Conservation (phyloP, 2,797 vertebrate species). For the Orestias chungarensis region DNA sequence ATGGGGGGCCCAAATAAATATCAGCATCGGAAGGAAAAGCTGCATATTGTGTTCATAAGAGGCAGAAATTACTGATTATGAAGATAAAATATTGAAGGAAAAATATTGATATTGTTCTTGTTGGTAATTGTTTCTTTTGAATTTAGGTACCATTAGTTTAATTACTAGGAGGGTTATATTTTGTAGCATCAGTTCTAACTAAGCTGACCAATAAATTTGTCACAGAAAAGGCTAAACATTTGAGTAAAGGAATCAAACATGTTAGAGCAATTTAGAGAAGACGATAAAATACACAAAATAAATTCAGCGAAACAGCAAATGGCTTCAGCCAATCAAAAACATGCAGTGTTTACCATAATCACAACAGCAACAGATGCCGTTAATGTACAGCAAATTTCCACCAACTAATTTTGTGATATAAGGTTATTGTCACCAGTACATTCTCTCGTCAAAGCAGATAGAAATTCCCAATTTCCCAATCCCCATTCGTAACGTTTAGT, state of each 20-base stretch:
- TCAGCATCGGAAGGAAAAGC: conserved; percentile 41
- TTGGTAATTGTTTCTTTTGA: neutral
- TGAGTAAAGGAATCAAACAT: neutral
- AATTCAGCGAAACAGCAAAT: conserved; percentile 2
- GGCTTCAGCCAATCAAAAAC: conserved; percentile 19
- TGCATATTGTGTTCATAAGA: conserved; percentile 32
- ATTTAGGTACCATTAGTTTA: conserved; percentile 61
- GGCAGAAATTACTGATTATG: conserved; percentile 26
- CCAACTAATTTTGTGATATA: conserved; percentile 36
- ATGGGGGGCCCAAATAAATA: conserved; percentile 25
- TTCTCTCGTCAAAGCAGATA: conserved; percentile 72
- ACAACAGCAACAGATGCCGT: conserved; percentile 22
- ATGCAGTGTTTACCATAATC: conserved; percentile 15
- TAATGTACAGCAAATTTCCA: conserved; percentile 21
- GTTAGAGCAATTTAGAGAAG: neutral
- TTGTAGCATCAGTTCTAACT: conserved; percentile 59
- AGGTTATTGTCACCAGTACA: conserved; percentile 59
- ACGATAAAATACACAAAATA: conserved; percentile 6
- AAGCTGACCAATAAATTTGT: conserved; percentile 39
- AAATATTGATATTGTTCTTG: conserved; percentile 52
- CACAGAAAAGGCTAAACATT: conserved; percentile 9
- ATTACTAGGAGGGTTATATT: conserved; percentile 49
- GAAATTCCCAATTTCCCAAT: conserved; percentile 35
- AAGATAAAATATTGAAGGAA: conserved; percentile 35
- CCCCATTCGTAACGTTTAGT: conserved; percentile 49